phyloP scores from a whole-genome alignment of 2,888 invertebrate genomes.

The Ellobium chinense region DNA sequence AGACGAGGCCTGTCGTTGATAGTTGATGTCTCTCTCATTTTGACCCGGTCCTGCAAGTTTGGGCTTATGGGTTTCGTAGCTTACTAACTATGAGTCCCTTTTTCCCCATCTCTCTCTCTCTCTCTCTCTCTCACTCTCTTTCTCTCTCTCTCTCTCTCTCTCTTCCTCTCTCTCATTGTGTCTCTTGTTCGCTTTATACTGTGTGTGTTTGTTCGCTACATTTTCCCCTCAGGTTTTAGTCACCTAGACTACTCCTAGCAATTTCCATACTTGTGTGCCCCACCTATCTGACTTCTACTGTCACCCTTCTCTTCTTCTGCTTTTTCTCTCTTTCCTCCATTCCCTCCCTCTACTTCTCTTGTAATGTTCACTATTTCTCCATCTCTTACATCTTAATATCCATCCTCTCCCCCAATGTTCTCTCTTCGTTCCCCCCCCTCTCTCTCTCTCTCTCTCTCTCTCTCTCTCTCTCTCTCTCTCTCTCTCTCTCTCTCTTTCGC shows the following conservation, averaged over 20 bases:
- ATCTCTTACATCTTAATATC: no score
- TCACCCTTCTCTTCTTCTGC: neutral
- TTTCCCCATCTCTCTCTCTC: neutral
- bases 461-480: neutral
- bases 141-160: neutral
- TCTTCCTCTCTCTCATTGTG: neutral
- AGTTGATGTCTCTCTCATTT: neutral
- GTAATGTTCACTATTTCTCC: neutral
- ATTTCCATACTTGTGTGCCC: neutral
- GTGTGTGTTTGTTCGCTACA: neutral
- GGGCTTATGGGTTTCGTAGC: neutral
- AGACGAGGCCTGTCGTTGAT: no score
- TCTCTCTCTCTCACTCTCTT: neutral
- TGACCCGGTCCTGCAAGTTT: neutral
- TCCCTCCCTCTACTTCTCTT: neutral
- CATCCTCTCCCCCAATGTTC: neutral
- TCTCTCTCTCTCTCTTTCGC: constrained; percentile 8
- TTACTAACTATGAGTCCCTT: neutral
- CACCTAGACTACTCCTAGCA: neutral
- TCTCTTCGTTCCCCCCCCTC: neutral
- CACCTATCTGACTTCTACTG: neutral
- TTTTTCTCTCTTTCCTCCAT: neutral
- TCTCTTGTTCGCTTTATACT: neutral
- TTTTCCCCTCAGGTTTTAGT: neutral
- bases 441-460: neutral